Percentiles rank a stretch among this genome's conserved stretches.
These are phyloP conservation scores for Lepus townsendii DNA, from an alignment of 2,797 vertebrate genomes.

Conservation along the genomic window DNA sequence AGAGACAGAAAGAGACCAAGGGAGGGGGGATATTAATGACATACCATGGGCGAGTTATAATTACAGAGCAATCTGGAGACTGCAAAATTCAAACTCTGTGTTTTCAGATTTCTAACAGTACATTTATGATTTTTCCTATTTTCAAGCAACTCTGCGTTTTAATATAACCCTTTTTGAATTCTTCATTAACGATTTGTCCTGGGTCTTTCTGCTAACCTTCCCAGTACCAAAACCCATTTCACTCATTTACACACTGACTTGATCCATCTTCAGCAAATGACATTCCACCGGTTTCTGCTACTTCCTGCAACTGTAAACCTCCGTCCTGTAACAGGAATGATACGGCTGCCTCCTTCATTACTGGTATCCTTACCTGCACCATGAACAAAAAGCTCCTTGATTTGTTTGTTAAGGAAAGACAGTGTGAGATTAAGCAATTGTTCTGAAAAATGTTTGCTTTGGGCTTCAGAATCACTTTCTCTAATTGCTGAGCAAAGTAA, in stretches of 20 bases:
- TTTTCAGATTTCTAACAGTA: slow-evolving; percentile 57
- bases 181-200: background rate
- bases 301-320: background rate
- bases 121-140: slow-evolving; percentile 6
- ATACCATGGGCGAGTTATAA: background rate
- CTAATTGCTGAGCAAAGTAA: slow-evolving; percentile 93
- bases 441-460: slow-evolving; percentile 96
- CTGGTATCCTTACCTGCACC: slow-evolving; percentile 87
- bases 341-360: background rate
- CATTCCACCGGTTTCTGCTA: background rate
- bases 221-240: background rate
- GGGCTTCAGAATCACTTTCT: slow-evolving; percentile 94
- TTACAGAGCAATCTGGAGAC: slow-evolving; percentile 49
- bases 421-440: slow-evolving; percentile 95
- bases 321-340: background rate
- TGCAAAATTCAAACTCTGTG: slow-evolving; percentile 54
- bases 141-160: background rate
- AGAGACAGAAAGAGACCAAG: background rate
- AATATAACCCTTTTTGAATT: background rate
- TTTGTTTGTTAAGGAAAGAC: slow-evolving; percentile 94
- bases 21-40: background rate
- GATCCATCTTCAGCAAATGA: background rate
- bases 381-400: slow-evolving; percentile 90
- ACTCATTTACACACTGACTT: background rate
- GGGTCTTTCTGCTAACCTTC: background rate